These are phyloP conservation scores for Thymelicus acteon DNA, from an alignment of 2,888 invertebrate species.

Conservation along the genomic window DNA sequence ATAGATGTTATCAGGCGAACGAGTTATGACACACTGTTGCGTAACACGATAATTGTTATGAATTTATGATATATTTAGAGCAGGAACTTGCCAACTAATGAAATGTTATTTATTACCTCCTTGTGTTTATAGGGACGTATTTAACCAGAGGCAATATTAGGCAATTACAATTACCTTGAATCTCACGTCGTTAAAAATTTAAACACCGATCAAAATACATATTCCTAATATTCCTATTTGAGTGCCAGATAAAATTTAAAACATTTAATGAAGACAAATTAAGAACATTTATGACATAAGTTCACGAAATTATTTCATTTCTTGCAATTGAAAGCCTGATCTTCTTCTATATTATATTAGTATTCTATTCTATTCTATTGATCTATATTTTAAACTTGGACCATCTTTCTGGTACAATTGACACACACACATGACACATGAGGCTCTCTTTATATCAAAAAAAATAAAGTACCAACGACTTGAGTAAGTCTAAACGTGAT, in stretches of 20 bases:
- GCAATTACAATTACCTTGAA: too few species aligned
- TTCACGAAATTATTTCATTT: too few species aligned
- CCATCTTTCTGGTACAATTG: neutral
- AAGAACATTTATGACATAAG: too few species aligned
- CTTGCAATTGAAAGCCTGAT: neutral
- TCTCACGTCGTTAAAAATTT: too few species aligned
- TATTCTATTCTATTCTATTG: too few species aligned
- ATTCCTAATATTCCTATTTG: too few species aligned
- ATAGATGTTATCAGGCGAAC: conserved; percentile 41
- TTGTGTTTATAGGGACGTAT: neutral
- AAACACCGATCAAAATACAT: too few species aligned
- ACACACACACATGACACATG: neutral
- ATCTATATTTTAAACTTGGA: neutral
- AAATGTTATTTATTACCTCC: neutral
- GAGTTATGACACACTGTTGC: conserved; percentile 45
- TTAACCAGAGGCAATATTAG: neutral
- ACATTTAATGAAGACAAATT: too few species aligned
- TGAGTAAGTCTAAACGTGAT: neutral
- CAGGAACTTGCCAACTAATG: conserved; percentile 3
- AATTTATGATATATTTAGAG: conserved; percentile 21
- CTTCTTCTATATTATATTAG: too few species aligned
- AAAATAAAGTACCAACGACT: neutral
- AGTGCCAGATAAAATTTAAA: too few species aligned
- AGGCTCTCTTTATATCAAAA: too few species aligned
- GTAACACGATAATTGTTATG: conserved; percentile 40